Base-by-base conservation (phyloP, 2,888 invertebrate genomes). In the Syrphus vitripennis region DNA sequence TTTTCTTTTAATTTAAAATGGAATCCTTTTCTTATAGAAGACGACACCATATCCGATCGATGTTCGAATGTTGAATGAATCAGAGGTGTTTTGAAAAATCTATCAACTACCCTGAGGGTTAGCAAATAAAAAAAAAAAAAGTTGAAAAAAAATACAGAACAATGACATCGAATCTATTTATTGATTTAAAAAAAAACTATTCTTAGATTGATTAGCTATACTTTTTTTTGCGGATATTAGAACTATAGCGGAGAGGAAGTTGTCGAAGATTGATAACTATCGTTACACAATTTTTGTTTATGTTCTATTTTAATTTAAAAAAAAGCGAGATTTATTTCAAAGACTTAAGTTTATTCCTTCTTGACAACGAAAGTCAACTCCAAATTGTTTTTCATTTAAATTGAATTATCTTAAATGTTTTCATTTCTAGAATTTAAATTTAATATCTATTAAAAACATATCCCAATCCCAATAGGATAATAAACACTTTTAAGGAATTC, bases 31-130 rank as follows among this genome's bases (percentile, higher is more conserved):
- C n/a, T n/a, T n/a, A n/a, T n/a, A n/a, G n/a, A 4, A 70, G 65
- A 21, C 55, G 63, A 50, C 55, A 79, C 69, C 75, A 75, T 70
- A 70, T 79, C 75, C 83, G 83, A 71, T 74, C 79, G 70, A 26
- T 83, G 75, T 37, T 75, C 79, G 29, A 71, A 59, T 79, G 70
- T 42, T 40, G 57, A 79, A 75, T 83, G 83, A 83, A 34, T 83
- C 83, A 83, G 79, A 79, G 24, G 57, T 76, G 65, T 82, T 67
- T 76, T 37, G 34, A 5, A 71, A 45, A 69, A 24, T 78, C 69
- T 55, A 12, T 55, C 40, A n/a, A 55, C 34, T 69, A 75, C 79
- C 57, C 67, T 55, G 69, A 70, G 53, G 40, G 34, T 55, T 67
- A 61, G 31, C 12, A 48, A 45, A 19, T 21, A 19, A 40, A 19